A percentile compares a stretch with the other conserved stretches of the same genome.
These are phyloP conservation scores for Hesperophylax magnus DNA, from an alignment of 1,140 invertebrate species.

Conservation along the genomic window DNA sequence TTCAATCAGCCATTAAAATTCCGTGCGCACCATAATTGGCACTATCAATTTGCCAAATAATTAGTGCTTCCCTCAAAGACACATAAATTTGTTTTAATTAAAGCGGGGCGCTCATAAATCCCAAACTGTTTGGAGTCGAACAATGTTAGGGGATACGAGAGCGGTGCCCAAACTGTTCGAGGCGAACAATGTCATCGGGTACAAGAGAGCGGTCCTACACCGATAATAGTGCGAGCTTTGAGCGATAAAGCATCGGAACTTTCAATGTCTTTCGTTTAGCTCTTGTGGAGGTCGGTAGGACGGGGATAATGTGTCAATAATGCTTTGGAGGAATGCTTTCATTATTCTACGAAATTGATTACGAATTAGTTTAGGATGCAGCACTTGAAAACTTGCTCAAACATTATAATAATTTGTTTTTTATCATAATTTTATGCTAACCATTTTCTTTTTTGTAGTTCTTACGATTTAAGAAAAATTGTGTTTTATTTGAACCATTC, in stretches of 20 bases:
- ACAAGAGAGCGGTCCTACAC: constrained; percentile 13
- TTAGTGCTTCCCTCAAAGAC: constrained; percentile 30
- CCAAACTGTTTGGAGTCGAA: constrained; percentile 34
- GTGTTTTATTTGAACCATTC: too few relatives aligned
- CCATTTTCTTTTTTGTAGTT: background rate
- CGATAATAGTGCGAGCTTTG: constrained; percentile 19
- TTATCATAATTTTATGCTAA: background rate
- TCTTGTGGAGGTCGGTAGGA: constrained; percentile 2
- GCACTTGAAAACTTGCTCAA: background rate
- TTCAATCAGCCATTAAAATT: constrained; percentile 35
- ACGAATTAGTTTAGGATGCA: background rate
- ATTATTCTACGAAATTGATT: background rate
- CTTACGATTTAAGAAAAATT: too few relatives aligned
- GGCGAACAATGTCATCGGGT: constrained; percentile 43
- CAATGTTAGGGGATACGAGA: constrained; percentile 32
- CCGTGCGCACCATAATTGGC: constrained; percentile 5
- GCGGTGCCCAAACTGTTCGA: constrained; percentile 22
- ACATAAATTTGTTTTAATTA: constrained; percentile 56
- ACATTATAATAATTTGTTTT: background rate
- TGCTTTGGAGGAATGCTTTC: background rate
- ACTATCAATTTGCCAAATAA: constrained; percentile 42
- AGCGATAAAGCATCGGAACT: constrained; percentile 48
- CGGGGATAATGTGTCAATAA: constrained; percentile 1
- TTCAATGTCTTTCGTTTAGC: constrained; percentile 46
- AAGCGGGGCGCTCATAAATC: constrained; percentile 38